phyloP scores from a whole-genome alignment of 2,888 invertebrate genomes.

The Tetragnatha montana region DNA sequence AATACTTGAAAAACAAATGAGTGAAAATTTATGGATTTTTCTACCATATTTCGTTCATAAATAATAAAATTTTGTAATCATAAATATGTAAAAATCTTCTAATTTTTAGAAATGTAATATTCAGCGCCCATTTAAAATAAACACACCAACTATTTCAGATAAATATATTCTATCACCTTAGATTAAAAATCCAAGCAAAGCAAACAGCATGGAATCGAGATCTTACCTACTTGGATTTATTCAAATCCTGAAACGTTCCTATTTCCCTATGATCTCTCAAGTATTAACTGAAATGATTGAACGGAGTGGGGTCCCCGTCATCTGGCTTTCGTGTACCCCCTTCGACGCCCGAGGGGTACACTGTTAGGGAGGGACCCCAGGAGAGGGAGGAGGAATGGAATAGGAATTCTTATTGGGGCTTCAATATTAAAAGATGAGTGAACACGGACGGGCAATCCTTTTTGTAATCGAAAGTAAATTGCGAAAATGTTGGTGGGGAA shows the following conservation, averaged over 20 bases:
- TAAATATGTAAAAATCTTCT: no score
- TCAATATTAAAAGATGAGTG: constrained; percentile 1
- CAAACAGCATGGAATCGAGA: no score
- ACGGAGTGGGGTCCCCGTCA: constrained; percentile 5
- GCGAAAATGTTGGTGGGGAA: background rate
- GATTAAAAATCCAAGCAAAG: no score
- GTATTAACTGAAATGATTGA: background rate
- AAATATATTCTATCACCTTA: no score
- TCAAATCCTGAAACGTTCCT: background rate
- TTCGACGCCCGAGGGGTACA: constrained; percentile 52
- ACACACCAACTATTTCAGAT: no score
- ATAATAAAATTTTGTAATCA: no score
- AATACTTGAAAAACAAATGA: no score
- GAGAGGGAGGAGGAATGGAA: background rate
- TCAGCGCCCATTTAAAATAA: no score
- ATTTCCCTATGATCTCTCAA: background rate
- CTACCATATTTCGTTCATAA: no score
- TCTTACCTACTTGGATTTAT: background rate
- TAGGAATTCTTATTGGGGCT: constrained; percentile 18
- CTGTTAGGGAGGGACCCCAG: constrained; percentile 29
- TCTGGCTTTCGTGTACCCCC: constrained; percentile 57
- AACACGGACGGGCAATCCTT: background rate
- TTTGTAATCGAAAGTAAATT: background rate
- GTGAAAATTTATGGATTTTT: no score
- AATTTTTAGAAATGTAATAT: no score